Conservation (phyloP, 2,113 vertebrate species). For the Gnathonemus echidnorhynchus region DNA sequence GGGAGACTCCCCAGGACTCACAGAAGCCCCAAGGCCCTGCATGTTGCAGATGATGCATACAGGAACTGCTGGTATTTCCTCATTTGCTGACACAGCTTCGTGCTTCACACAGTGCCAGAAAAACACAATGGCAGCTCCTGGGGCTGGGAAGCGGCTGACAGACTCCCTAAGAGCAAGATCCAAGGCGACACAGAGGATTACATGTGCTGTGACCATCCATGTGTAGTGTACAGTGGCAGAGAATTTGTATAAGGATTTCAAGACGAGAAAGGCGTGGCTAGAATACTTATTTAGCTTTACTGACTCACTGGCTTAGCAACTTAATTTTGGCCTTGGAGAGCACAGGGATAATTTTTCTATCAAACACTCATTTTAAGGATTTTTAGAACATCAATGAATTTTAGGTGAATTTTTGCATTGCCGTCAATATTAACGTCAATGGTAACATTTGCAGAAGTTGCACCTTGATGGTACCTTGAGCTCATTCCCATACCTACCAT, state of each 20-base stretch:
- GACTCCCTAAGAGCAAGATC: background rate
- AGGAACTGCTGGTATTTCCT: background rate
- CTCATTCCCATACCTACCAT: background rate
- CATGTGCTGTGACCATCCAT: background rate
- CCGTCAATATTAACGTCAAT: background rate
- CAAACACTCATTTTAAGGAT: background rate
- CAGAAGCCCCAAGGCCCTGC: background rate
- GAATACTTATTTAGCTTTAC: slow-evolving; percentile 7
- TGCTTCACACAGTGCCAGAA: slow-evolving; percentile 20
- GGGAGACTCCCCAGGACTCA: background rate
- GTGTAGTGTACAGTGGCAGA: background rate
- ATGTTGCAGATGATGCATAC: background rate
- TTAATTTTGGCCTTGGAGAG: background rate
- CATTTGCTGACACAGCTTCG: background rate
- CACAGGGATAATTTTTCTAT: background rate
- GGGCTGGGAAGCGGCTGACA: background rate
- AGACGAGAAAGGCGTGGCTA: background rate
- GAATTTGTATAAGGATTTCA: slow-evolving; percentile 2
- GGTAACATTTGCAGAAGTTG: background rate
- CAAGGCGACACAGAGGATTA: slow-evolving; percentile 2
- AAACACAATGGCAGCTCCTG: slow-evolving; percentile 23
- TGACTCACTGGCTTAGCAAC: background rate
- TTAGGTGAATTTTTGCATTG: background rate
- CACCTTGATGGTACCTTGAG: background rate
- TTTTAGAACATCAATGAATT: background rate